Percentiles rank a stretch among this genome's conserved stretches.
phyloP scores from a whole-genome alignment of 92 coral and sea anemone genomes.

The Porites lobata region DNA sequence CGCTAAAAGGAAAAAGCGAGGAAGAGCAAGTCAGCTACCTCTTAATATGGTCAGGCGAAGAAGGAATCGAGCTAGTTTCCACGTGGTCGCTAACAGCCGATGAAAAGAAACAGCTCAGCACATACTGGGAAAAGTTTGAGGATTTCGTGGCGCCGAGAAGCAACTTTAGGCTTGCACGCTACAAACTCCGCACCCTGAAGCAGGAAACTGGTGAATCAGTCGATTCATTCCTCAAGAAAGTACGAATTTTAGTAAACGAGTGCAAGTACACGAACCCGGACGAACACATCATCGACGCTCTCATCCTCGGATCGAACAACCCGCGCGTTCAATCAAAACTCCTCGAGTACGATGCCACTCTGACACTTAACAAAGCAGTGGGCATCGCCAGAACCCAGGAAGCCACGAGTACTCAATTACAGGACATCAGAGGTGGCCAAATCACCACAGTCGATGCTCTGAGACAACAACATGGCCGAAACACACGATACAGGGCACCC shows the following conservation, averaged over 20 bases:
- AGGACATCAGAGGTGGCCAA: conserved; percentile 20
- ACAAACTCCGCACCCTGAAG: too few relatives aligned
- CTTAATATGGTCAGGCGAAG: conserved; percentile 66
- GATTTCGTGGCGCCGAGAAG: too few relatives aligned
- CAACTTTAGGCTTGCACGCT: conserved; percentile 37
- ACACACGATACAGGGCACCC: conserved; percentile 11
- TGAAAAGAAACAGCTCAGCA: conserved; percentile 34
- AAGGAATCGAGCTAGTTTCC: conserved; percentile 72
- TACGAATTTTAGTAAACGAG: too few relatives aligned
- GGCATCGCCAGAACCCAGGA: conserved; percentile 58
- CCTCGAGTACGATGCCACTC: neutral
- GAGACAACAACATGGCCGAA: conserved; percentile 6
- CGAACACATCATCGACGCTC: too few relatives aligned
- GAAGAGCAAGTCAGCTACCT: conserved; percentile 60
- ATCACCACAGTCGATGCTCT: neutral
- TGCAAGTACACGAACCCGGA: too few relatives aligned
- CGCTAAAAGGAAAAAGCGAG: conserved; percentile 58
- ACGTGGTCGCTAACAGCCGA: conserved; percentile 42
- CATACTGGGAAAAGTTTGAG: too few relatives aligned
- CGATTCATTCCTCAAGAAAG: too few relatives aligned
- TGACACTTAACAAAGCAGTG: conserved; percentile 54
- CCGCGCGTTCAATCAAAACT: too few relatives aligned
- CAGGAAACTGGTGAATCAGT: too few relatives aligned
- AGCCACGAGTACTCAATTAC: conserved; percentile 41
- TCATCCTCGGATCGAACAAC: too few relatives aligned